These are phyloP conservation scores for Chaetophractus vellerosus DNA, from an alignment of 2,797 vertebrate genomes.

Conservation along the genomic window DNA sequence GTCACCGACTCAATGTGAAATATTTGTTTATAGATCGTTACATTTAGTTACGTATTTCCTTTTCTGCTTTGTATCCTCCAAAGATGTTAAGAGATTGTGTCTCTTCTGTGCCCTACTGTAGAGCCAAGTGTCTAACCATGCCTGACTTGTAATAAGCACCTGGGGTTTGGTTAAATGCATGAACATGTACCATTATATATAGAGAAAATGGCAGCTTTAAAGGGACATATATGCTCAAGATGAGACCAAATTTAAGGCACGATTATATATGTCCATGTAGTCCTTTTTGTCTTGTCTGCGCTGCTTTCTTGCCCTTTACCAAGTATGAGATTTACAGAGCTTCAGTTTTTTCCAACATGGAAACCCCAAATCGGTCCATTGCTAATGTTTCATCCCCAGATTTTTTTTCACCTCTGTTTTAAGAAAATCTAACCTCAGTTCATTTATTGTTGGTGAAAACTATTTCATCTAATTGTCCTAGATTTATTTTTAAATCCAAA, in stretches of 20 bases:
- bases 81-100: not conserved
- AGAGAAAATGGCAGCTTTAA: not conserved
- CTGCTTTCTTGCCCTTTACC: not conserved
- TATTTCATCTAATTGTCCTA: slow-evolving; percentile 70
- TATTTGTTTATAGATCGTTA: not conserved
- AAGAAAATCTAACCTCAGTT: slow-evolving; percentile 67
- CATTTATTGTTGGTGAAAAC: slow-evolving; percentile 69
- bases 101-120: not conserved
- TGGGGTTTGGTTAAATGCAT: not conserved
- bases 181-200: not conserved
- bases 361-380: not conserved
- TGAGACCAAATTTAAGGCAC: not conserved
- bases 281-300: not conserved
- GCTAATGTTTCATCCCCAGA: not conserved
- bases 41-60: not conserved
- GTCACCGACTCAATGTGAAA: not conserved
- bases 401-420: slow-evolving; percentile 61
- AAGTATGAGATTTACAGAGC: slow-evolving; percentile 38
- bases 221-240: not conserved
- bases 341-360: not conserved
- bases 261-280: not conserved
- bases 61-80: not conserved
- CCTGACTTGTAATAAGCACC: not conserved
- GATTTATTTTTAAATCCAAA: slow-evolving; percentile 58
- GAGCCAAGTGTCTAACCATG: not conserved